phyloP scores from a whole-genome alignment of 37 sponge, comb jelly and placozoan species.

The Mnemiopsis leidyi region DNA sequence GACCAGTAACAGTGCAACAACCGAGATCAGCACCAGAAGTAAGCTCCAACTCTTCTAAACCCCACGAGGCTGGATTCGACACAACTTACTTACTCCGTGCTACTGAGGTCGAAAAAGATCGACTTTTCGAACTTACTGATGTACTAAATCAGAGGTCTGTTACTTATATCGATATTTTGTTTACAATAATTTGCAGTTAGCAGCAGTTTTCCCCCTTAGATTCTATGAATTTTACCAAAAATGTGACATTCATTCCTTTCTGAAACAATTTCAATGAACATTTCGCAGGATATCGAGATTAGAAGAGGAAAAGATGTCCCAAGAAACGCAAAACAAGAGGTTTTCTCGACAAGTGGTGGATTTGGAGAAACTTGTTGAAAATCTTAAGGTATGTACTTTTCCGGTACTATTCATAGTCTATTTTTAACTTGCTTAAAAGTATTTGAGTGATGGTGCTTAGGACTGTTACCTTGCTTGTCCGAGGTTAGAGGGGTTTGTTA shows the following conservation, averaged over 20 bases:
- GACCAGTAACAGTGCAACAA: background rate
- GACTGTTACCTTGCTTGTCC: no score
- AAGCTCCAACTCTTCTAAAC: background rate
- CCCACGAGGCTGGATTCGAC: background rate
- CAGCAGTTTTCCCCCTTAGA: no score
- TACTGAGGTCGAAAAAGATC: constrained; percentile 48
- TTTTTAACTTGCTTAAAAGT: no score
- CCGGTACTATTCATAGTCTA: no score
- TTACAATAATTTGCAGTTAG: no score
- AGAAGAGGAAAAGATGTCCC: background rate
- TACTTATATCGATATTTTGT: no score
- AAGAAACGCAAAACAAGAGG: background rate
- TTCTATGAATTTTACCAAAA: no score
- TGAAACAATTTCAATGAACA: no score
- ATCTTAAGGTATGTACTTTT: constrained; percentile 49
- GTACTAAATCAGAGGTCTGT: constrained; percentile 40
- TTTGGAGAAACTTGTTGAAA: constrained; percentile 61
- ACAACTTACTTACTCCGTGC: constrained; percentile 27
- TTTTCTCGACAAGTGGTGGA: background rate
- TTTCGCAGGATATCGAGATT: constrained; percentile 1
- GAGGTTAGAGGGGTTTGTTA: no score
- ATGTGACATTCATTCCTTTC: no score
- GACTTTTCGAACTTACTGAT: constrained; percentile 55
- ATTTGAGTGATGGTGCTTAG: no score
- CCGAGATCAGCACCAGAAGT: constrained; percentile 29